Percentiles rank a stretch among this genome's conserved stretches.
Conservation (phyloP, 2,797 vertebrate genomes). For the Mormyrus hasselquistii region DNA sequence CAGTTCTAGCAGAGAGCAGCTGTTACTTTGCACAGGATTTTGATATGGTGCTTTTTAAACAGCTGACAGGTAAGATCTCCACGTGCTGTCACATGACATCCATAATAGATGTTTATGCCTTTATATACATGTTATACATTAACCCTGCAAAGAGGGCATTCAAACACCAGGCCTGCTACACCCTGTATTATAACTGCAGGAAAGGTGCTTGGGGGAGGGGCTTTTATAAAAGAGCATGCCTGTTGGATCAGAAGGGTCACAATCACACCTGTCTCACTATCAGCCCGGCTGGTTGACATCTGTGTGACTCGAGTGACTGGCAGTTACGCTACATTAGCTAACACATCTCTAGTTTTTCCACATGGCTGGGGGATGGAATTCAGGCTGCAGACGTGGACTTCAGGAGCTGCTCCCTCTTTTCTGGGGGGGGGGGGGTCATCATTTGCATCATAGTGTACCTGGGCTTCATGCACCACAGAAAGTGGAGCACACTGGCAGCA, state of each 20-base stretch:
- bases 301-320: background rate
- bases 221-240: background rate
- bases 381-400: background rate
- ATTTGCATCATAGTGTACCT: background rate
- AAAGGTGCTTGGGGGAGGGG: background rate
- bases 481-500: background rate
- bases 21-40: background rate
- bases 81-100: background rate
- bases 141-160: background rate
- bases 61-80: background rate
- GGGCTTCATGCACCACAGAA: background rate
- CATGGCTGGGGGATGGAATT: background rate
- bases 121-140: background rate
- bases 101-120: background rate
- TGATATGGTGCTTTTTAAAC: background rate
- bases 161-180: background rate
- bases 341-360: background rate
- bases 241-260: background rate
- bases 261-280: background rate
- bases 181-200: background rate
- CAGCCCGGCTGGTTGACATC: background rate
- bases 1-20: background rate
- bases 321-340: slow-evolving; percentile 1
- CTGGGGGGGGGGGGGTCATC: background rate
- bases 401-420: background rate